Evolutionary conservation across 2,797 vertebrate species (phyloP), one percentile per base, ranked within the genome.

Genomic region (Acanthurus lineatus): DNA sequence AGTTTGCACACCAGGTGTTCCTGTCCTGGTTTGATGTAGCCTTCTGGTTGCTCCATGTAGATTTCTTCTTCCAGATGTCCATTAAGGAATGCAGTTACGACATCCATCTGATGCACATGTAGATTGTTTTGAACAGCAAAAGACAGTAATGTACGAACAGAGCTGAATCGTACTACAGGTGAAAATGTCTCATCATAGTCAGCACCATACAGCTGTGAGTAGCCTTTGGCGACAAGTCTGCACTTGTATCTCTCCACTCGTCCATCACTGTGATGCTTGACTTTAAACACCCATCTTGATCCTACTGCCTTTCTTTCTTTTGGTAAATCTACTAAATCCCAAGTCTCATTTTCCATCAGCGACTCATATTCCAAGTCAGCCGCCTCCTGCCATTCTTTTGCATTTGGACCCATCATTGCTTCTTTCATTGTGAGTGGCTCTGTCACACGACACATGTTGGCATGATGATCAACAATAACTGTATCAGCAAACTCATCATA

Each of bases 221-320:
- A 81, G 0, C 69, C 63, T 19, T 83, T 83, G 15, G 88, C 51
- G 0, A 85, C 74, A 10, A 88, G 83, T 68, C 82, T 79, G 20
- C 75, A 86, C 74, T 89, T 88, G 77, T 81, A 69, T 81, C 71
- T 61, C n/a, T 88, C 72, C 66, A 81, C 83, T 79, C 6, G 1
- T 84, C 81, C 73, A 9, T 87, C 80, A 87, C 80, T 85, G 6
- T 90, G 82, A 63, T 84, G 71, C 85, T 90, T 88, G 58, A 89
- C 79, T 88, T 82, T 90, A 59, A 89, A 88, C 68, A 89, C 79
- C 88, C 77, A 86, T 32, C 45, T 91, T 8, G 80, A 91, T 35
- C 88, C 78, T 59, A 87, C 25, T 3, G 73, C 44, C 51, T 83
- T 79, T 2, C 63, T 9, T 3, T 77, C 73, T 0, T 1, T 87